A percentile compares a stretch with the other conserved stretches of the same genome.
Conservation (phyloP, 2,113 vertebrate genomes). For the Edolisoma coerulescens region DNA sequence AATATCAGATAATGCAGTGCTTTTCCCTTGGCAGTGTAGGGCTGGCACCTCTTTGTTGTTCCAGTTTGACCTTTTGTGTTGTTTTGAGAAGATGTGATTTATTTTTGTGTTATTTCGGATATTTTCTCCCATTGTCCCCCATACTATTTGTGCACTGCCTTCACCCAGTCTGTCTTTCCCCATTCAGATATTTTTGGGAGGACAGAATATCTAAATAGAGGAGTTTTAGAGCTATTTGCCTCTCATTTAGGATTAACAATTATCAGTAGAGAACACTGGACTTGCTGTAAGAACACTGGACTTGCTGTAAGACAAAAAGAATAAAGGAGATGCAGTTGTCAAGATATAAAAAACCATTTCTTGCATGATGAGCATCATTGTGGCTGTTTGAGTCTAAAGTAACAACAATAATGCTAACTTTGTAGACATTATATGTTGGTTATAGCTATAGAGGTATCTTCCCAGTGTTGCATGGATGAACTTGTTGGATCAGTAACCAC, state of each 20-base stretch:
- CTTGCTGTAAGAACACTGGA: neutral
- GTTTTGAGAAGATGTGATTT: neutral
- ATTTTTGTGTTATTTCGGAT: neutral
- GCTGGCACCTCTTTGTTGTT: neutral
- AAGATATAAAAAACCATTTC: neutral
- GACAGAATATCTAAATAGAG: neutral
- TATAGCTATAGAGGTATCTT: neutral
- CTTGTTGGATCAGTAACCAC: neutral
- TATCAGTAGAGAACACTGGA: neutral
- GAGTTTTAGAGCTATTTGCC: neutral
- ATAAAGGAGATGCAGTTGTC: neutral
- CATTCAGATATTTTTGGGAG: neutral
- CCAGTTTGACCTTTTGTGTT: neutral
- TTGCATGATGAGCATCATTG: neutral
- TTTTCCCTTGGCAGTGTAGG: neutral
- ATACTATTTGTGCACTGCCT: rapidly evolving
- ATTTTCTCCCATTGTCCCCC: neutral
- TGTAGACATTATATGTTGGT: neutral
- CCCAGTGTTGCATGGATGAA: rapidly evolving
- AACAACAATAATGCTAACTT: neutral
- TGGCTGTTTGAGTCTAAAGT: neutral
- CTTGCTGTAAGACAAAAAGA: neutral
- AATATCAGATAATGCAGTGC: neutral
- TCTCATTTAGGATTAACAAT: neutral
- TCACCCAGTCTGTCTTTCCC: neutral